A percentile compares a stretch with the other conserved stretches of the same genome.
Evolutionary conservation across 2,888 invertebrate genomes (phyloP).

Genomic region (Pollenia angustigena): DNA sequence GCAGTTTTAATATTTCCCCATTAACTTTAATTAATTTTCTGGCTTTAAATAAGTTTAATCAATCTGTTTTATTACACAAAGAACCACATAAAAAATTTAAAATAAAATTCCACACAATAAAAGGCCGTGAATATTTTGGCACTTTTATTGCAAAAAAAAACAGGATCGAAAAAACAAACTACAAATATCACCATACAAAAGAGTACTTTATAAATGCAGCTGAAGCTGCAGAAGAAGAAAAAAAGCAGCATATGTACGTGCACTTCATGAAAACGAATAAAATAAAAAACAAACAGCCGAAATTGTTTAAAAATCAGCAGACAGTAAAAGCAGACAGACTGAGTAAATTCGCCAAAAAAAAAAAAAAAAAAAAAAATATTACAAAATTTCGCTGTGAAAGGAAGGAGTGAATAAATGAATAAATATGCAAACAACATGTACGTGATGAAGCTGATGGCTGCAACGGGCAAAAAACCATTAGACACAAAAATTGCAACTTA

Average conservation of each 20-base stretch:
- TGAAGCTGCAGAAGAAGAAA: slow-evolving; percentile 25
- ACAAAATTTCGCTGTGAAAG: slow-evolving; percentile 1
- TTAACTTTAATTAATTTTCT: not conserved
- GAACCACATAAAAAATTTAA: not conserved
- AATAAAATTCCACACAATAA: slow-evolving; percentile 41
- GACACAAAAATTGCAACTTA: slow-evolving; percentile 41
- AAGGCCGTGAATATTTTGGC: slow-evolving; percentile 50
- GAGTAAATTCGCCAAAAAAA: slow-evolving; percentile 22
- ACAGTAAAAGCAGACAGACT: slow-evolving; percentile 57
- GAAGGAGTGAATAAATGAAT: slow-evolving; percentile 46
- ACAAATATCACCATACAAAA: slow-evolving; percentile 22
- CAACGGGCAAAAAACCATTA: slow-evolving; percentile 18
- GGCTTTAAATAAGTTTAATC: slow-evolving; percentile 34
- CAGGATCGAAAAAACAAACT: not conserved
- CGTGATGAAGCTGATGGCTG: slow-evolving; percentile 58
- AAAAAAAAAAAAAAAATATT: no score
- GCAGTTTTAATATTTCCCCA: not conserved
- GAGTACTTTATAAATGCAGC: slow-evolving; percentile 47
- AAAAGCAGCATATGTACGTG: not conserved
- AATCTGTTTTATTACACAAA: not conserved
- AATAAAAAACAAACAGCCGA: slow-evolving; percentile 4
- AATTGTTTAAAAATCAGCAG: slow-evolving; percentile 56
- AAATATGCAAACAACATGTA: slow-evolving; percentile 63
- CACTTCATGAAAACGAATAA: not conserved
- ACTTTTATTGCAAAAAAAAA: slow-evolving; percentile 29